Evolutionary conservation across 2,888 invertebrate genomes (phyloP), one percentile per base, ranked within the genome.

Genomic region (Ephialtes manifestator): DNA sequence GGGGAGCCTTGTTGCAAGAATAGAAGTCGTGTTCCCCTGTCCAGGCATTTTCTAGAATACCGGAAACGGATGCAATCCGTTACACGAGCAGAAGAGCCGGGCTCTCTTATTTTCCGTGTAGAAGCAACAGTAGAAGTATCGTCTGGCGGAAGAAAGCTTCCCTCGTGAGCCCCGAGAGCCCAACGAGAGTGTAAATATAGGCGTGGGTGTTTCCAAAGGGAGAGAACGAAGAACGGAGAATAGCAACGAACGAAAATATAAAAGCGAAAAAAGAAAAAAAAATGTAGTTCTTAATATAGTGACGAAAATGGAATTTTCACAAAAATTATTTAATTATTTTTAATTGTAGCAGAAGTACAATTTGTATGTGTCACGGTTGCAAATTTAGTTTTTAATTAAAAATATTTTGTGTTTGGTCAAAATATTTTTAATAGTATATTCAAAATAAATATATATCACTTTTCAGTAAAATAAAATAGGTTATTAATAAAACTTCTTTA

Each of bases 51-150:
- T 88, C 84, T 78, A 72, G 84, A 88, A 86, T 78, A 76, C 80
- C 87, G 88, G 89, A 89, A 89, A 87, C 89, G 89, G 89, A 89
- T 88, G 85, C 83, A 81, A 89, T 87, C 88, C 87, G 86, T 88
- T 89, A 88, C 72, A 82, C 78, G 82, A 78, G 80, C 63, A 70
- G 74, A 35, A 79, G 72, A 81, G 72, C 51, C 46, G 28, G 48
- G 39, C 39, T 39, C n/a, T 39, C 39, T 39, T 39, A 65, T 65
- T 65, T 58, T 46, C 24, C 43, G 20, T 43, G 60, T 46, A 39
- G 58, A 58, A 74, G 72, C 15, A 74, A 58, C 43, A 58, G 72
- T 10, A 43, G 20, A 10, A 20, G 13, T 24, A 20, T 24, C 11
- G 67, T 68, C 48, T 68, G 48, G 51, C n/a, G 46, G 35, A 71